A percentile compares a stretch with the other conserved stretches of the same genome.
Conservation (phyloP, 2,113 vertebrate genomes). For the human (Homo sapiens) region GRCh38 chr3:108410001-108410500, state of each 20-base stretch:
- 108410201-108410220: neutral
- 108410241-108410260: neutral
- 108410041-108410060: neutral
- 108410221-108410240: neutral
- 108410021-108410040: neutral
- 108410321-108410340: neutral
- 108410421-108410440: neutral
- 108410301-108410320: neutral
- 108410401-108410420: conserved; percentile 16
- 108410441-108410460: neutral
- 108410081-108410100: neutral
- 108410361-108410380: neutral
- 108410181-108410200: neutral
- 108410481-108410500: neutral
- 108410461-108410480: neutral
- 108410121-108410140: neutral
- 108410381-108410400: neutral
- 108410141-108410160: neutral
- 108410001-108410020: neutral
- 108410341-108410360: neutral
- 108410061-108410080: neutral
- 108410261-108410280: neutral
- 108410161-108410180: neutral
- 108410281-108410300: neutral
- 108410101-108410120: neutral